phyloP scores from a whole-genome alignment of 1,140 invertebrate species.

The Drosophila nigrodunni region DNA sequence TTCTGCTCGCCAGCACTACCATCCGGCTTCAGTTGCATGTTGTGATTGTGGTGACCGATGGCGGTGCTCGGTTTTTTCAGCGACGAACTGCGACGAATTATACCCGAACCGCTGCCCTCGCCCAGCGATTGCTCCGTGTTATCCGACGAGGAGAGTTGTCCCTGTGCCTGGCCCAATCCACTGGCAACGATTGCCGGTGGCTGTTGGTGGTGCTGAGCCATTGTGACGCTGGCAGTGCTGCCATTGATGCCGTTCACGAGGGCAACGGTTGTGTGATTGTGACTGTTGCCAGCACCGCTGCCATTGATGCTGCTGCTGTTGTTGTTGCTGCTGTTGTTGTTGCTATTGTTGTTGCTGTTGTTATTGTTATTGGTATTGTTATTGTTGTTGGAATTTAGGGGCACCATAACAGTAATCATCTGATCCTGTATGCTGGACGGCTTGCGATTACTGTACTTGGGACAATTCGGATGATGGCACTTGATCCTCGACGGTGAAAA shows the following conservation, averaged over 20 bases:
- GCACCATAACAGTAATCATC: slow-evolving; percentile 84
- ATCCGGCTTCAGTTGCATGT: slow-evolving; percentile 55
- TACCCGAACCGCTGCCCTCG: slow-evolving; percentile 24
- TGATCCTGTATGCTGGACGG: slow-evolving; percentile 84
- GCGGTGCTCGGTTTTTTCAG: slow-evolving; percentile 59
- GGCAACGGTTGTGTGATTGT: slow-evolving; percentile 64
- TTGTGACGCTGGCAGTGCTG: slow-evolving; percentile 59
- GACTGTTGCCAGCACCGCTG: slow-evolving; percentile 18
- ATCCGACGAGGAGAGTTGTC: slow-evolving; percentile 75
- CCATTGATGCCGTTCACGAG: slow-evolving; percentile 73
- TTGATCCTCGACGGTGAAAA: slow-evolving; percentile 84
- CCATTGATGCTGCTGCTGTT: slow-evolving; percentile 31
- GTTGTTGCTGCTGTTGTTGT: slow-evolving; percentile 20
- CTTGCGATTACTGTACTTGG: slow-evolving; percentile 81
- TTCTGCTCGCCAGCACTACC: slow-evolving; percentile 74
- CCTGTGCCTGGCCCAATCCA: slow-evolving; percentile 22
- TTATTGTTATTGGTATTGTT: slow-evolving; percentile 62
- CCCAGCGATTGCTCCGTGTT: slow-evolving; percentile 77
- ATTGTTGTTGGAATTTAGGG: slow-evolving; percentile 77
- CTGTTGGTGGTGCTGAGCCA: slow-evolving; percentile 60
- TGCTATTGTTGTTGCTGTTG: slow-evolving; percentile 37
- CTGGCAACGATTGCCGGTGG: background rate
- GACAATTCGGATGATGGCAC: slow-evolving; percentile 84
- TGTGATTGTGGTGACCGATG: slow-evolving; percentile 37
- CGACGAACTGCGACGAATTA: slow-evolving; percentile 60